Evolutionary conservation across 2,113 vertebrate species (phyloP).

Genomic region (Lophotis ruficrista): DNA sequence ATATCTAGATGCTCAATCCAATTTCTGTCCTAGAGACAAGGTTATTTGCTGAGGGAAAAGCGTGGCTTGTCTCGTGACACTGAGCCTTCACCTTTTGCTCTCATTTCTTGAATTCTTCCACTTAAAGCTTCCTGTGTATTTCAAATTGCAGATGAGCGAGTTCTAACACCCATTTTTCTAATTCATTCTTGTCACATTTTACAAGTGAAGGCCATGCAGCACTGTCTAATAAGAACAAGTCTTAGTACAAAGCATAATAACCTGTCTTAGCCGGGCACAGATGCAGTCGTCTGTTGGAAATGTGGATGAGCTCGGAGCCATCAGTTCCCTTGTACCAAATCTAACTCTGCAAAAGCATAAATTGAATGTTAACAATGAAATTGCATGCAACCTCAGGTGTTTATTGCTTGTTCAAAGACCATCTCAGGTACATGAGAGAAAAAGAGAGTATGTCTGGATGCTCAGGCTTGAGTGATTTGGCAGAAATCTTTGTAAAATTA

Average conservation of each 20-base stretch:
- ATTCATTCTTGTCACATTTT: background rate
- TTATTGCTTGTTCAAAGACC: background rate
- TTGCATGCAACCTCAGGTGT: background rate
- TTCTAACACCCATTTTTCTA: background rate
- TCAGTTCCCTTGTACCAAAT: background rate
- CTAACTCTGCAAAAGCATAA: background rate
- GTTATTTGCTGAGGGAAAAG: background rate
- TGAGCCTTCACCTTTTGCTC: background rate
- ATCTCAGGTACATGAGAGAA: background rate
- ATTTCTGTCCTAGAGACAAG: background rate
- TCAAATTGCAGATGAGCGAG: background rate
- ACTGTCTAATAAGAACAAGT: background rate
- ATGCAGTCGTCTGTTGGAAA: background rate
- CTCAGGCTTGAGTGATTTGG: background rate
- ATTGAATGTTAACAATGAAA: background rate
- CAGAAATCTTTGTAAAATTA: background rate
- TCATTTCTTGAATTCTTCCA: background rate
- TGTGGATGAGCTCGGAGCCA: background rate
- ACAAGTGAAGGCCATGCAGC: background rate
- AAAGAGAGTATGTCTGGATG: background rate
- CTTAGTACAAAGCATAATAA: background rate
- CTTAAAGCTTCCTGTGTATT: background rate
- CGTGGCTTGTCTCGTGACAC: background rate
- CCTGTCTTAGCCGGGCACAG: background rate
- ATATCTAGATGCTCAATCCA: background rate